Conservation (phyloP, 2,888 invertebrate species). For the Habroteleia sp. region DNA sequence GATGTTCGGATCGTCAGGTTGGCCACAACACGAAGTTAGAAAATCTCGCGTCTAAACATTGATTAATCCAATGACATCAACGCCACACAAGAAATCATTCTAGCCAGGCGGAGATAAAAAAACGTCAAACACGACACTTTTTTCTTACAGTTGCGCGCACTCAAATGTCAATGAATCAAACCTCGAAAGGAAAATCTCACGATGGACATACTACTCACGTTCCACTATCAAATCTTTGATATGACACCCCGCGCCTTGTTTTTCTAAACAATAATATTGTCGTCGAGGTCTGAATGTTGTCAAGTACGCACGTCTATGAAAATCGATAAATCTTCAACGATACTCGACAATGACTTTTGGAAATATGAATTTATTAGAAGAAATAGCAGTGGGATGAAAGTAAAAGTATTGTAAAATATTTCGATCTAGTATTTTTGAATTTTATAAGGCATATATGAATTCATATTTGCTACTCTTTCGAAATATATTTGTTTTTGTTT, state of each 20-base stretch:
- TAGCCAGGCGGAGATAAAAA: slow-evolving; percentile 1
- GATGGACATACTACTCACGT: slow-evolving; percentile 1
- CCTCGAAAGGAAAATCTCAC: slow-evolving; percentile 1
- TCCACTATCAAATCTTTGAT: background rate
- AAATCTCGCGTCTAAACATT: slow-evolving; percentile 8
- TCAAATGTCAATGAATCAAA: slow-evolving; percentile 5
- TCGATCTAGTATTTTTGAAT: too few species aligned
- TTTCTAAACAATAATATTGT: slow-evolving; percentile 2
- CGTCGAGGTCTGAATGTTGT: slow-evolving; percentile 1
- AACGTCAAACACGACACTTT: background rate
- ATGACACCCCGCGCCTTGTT: slow-evolving; percentile 1
- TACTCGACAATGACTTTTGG: too few species aligned
- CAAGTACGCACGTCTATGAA: background rate
- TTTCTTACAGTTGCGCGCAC: background rate
- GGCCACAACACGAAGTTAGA: slow-evolving; percentile 7
- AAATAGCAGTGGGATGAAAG: slow-evolving; percentile 1
- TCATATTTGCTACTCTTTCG: too few species aligned
- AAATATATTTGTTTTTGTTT: too few species aligned
- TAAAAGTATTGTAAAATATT: too few species aligned
- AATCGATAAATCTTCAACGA: background rate
- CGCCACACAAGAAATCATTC: slow-evolving; percentile 8
- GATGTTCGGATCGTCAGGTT: slow-evolving; percentile 14
- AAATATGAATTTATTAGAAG: too few species aligned
- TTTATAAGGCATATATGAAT: too few species aligned
- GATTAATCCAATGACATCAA: slow-evolving; percentile 12